Conservation (phyloP, 2,888 invertebrate genomes). For the Lutraria lutraria region DNA sequence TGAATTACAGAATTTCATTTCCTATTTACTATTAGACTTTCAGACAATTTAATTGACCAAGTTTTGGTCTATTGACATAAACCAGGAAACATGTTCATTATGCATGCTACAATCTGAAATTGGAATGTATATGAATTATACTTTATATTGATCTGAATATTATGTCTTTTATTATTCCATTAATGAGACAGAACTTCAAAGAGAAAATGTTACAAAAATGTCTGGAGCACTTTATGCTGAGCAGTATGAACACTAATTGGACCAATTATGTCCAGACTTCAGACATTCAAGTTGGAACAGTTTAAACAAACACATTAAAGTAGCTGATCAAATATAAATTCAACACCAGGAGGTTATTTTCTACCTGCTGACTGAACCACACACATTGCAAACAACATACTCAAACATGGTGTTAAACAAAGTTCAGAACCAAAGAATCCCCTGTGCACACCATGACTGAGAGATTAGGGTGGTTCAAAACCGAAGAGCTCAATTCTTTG, state of each 20-base stretch:
- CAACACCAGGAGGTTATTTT: background rate
- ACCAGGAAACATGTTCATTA: background rate
- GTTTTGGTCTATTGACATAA: constrained; percentile 13
- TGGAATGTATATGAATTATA: constrained; percentile 7
- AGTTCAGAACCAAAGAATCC: background rate
- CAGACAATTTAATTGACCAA: background rate
- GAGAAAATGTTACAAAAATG: background rate
- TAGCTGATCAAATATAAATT: background rate
- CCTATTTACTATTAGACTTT: constrained; percentile 12
- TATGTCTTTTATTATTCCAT: background rate
- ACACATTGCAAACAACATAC: background rate
- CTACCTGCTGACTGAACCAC: background rate
- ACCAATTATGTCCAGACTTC: constrained; percentile 4
- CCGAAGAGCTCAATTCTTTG: too few relatives aligned
- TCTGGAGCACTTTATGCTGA: background rate
- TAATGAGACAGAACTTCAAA: constrained; percentile 5
- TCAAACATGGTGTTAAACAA: background rate
- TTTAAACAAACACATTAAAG: background rate
- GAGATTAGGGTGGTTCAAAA: too few relatives aligned
- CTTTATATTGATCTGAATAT: background rate
- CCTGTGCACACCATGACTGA: too few relatives aligned
- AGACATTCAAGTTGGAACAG: background rate
- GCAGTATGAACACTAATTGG: background rate
- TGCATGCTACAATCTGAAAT: background rate
- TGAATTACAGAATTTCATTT: constrained; percentile 22